phyloP scores from a whole-genome alignment of 2,797 vertebrate genomes.

The Octomys mimax region DNA sequence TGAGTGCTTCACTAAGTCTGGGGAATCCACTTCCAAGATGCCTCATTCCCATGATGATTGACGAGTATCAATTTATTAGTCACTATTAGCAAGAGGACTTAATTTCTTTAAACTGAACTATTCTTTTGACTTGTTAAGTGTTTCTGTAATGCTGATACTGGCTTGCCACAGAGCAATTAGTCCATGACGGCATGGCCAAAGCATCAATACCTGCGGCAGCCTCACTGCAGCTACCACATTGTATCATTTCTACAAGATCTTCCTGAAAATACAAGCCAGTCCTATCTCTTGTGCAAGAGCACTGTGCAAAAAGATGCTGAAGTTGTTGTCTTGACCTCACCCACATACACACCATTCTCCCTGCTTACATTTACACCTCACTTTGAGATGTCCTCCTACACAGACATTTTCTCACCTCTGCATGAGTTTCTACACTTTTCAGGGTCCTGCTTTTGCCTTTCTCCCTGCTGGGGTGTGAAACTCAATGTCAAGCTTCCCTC shows the following conservation, averaged over 20 bases:
- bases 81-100: not conserved
- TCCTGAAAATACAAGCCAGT: not conserved
- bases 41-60: not conserved
- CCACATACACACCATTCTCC: not conserved
- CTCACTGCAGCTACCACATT: not conserved
- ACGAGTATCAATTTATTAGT: not conserved
- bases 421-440: not conserved
- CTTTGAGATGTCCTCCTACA: not conserved
- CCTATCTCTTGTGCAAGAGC: not conserved
- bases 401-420: not conserved
- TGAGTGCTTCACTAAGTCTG: not conserved
- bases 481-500: not conserved
- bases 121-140: not conserved
- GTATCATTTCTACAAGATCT: not conserved
- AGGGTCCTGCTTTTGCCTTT: not conserved
- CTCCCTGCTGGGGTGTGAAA: not conserved
- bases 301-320: not conserved
- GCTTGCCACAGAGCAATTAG: not conserved
- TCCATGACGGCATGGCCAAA: not conserved
- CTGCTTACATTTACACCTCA: not conserved
- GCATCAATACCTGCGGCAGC: not conserved
- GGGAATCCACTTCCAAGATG: not conserved
- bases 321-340: not conserved
- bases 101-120: not conserved
- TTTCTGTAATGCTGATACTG: not conserved